Percentiles rank a stretch among this genome's conserved stretches.
Conservation (phyloP, 2,113 vertebrate genomes). For the Ciconia maguari region DNA sequence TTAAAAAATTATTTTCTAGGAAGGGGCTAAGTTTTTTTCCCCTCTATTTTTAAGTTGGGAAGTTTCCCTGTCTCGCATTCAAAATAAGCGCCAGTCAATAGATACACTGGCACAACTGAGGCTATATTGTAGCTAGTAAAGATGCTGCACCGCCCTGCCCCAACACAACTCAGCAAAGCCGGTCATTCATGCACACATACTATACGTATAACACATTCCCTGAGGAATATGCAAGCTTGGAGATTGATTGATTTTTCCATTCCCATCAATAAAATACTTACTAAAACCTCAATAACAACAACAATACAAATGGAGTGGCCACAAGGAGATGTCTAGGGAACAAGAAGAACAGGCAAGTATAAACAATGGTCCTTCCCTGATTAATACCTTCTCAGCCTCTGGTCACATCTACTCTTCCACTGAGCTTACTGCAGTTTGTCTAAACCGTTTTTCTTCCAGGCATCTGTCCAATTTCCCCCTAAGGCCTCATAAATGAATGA, state of each 20-base stretch:
- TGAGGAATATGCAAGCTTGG: neutral
- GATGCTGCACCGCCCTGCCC: neutral
- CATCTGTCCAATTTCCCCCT: neutral
- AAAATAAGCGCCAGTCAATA: neutral
- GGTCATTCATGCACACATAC: neutral
- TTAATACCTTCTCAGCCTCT: neutral
- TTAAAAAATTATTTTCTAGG: neutral
- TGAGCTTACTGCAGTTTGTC: neutral
- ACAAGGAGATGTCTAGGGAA: neutral
- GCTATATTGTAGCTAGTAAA: neutral
- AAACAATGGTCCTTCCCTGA: neutral
- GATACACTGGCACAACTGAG: neutral
- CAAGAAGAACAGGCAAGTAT: neutral
- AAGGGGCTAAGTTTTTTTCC: neutral
- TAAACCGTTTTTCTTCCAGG: neutral
- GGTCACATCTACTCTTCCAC: neutral
- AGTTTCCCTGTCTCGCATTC: neutral
- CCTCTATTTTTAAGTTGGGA: neutral
- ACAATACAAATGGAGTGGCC: neutral
- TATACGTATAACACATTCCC: neutral
- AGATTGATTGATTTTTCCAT: neutral
- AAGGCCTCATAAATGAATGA: neutral
- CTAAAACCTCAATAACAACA: neutral
- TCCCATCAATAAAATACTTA: neutral
- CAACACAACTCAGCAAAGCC: neutral